Conservation (phyloP, 2,888 invertebrate genomes). For the Ferrisia virgata region DNA sequence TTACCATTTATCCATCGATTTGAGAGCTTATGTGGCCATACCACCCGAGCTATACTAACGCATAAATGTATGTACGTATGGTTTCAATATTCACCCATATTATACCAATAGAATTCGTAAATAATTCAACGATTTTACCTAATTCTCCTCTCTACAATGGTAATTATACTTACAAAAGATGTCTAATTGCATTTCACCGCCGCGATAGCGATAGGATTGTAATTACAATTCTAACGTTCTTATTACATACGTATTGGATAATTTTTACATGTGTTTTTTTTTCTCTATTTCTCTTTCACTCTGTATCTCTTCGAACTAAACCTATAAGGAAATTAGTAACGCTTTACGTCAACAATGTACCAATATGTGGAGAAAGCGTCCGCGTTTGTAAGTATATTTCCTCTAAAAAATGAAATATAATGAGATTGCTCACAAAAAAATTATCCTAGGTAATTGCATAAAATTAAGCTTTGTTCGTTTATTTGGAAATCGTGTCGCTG, state of each 20-base stretch:
- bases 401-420: constrained; percentile 23
- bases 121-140: constrained; percentile 7
- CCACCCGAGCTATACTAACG: neutral
- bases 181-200: constrained; percentile 15
- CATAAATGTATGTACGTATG: too few relatives aligned
- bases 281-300: neutral
- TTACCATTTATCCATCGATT: neutral
- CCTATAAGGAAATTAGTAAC: constrained; percentile 11
- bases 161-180: constrained; percentile 21
- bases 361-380: constrained; percentile 19
- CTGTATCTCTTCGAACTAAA: neutral
- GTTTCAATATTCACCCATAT: neutral
- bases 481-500: constrained; percentile 23
- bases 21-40: neutral
- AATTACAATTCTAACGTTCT: constrained; percentile 18
- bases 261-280: neutral
- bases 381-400: neutral
- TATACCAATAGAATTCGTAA: neutral
- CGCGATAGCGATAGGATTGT: constrained; percentile 3
- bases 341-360: constrained; percentile 23
- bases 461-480: constrained; percentile 25
- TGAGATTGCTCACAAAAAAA: constrained; percentile 5
- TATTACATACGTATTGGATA: constrained; percentile 26
- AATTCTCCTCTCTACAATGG: neutral
- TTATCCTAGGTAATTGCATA: constrained; percentile 13